Percentiles rank a stretch among this genome's conserved stretches.
Evolutionary conservation across 2,113 vertebrate genomes (phyloP).

Genomic region (Cynocephalus volans): DNA sequence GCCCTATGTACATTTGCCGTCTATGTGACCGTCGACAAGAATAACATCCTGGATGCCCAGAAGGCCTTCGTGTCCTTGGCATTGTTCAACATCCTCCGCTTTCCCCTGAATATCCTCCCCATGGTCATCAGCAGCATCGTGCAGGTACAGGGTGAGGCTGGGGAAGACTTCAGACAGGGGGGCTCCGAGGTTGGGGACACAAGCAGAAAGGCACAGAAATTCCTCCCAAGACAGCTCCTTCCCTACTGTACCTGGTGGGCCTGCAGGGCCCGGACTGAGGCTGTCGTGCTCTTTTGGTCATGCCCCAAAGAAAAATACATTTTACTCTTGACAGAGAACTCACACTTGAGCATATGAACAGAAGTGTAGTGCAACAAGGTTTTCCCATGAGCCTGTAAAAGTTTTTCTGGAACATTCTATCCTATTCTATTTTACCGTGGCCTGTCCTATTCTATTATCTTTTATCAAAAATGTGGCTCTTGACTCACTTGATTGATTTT

Average conservation of each 20-base stretch:
- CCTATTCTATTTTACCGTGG: fast-evolving
- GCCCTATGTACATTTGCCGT: slow-evolving; percentile 94
- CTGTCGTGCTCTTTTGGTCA: background rate
- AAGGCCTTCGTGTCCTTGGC: slow-evolving; percentile 96
- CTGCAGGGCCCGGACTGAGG: fast-evolving
- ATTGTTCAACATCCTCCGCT: slow-evolving; percentile 98
- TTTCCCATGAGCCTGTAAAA: background rate
- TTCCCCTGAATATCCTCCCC: slow-evolving; percentile 96
- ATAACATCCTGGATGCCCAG: slow-evolving; percentile 94
- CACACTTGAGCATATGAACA: fast-evolving
- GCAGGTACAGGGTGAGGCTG: slow-evolving; percentile 86
- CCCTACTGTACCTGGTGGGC: fast-evolving
- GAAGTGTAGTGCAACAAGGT: background rate
- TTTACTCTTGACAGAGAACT: background rate
- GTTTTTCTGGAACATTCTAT: background rate
- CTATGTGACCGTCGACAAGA: slow-evolving; percentile 90
- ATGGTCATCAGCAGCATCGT: slow-evolving; percentile 99
- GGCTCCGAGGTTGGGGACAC: background rate
- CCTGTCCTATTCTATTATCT: background rate
- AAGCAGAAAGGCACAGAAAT: fast-evolving
- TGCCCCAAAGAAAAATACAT: background rate
- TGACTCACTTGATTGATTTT: background rate
- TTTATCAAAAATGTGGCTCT: background rate
- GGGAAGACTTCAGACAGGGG: background rate
- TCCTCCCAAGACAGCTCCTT: background rate